Evolutionary conservation across 1,140 invertebrate species (phyloP).

Genomic region (Zaprionus nigranus): DNA sequence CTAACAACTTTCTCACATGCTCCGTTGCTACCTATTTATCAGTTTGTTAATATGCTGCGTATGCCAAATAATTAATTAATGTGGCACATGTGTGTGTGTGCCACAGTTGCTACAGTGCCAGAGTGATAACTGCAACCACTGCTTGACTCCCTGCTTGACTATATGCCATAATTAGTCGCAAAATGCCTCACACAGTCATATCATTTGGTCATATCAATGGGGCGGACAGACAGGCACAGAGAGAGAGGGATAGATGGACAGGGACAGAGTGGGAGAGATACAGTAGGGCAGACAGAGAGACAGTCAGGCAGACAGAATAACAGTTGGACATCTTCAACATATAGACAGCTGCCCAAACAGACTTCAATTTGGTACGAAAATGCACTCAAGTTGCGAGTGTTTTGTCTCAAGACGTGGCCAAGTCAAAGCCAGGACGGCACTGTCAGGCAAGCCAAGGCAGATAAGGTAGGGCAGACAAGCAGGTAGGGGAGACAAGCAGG

Average conservation of each 20-base stretch:
- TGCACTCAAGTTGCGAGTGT: constrained; percentile 44
- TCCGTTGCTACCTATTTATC: background rate
- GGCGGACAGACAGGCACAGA: constrained; percentile 18
- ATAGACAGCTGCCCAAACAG: constrained; percentile 43
- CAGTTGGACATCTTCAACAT: background rate
- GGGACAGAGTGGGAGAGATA: constrained; percentile 13
- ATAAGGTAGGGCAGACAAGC: background rate
- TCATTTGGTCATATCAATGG: background rate
- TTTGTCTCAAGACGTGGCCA: constrained; percentile 37
- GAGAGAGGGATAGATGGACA: constrained; percentile 23
- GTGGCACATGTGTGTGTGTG: background rate
- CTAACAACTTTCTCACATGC: background rate
- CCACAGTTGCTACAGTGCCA: constrained; percentile 3
- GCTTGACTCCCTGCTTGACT: too few relatives aligned
- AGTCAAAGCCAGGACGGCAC: background rate
- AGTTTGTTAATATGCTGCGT: constrained; percentile 2
- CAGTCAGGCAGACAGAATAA: constrained; percentile 14
- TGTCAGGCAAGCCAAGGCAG: background rate
- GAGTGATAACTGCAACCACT: background rate
- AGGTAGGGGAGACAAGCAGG: too few relatives aligned
- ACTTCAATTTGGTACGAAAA: constrained; percentile 44
- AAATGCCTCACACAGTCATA: constrained; percentile 26
- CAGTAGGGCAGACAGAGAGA: constrained; percentile 28
- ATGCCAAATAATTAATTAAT: constrained; percentile 12
- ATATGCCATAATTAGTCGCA: constrained; percentile 37